Evolutionary conservation across 1,140 invertebrate genomes (phyloP).

Genomic region (Anastrepha obliqua): DNA sequence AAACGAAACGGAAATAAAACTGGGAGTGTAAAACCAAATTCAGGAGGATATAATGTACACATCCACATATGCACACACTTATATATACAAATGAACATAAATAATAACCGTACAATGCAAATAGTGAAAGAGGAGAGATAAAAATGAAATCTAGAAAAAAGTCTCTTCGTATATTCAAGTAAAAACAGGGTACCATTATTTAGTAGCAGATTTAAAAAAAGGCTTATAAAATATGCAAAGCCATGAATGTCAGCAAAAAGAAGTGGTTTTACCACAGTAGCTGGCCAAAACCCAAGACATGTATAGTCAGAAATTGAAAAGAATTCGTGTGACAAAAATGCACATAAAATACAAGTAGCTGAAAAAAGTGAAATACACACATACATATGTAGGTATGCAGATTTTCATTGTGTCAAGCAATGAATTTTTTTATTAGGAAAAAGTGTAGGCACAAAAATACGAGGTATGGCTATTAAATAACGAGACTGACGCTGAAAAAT

Average conservation of each 20-base stretch:
- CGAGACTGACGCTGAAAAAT: too few species aligned
- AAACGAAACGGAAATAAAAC: neutral
- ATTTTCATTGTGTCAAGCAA: too few species aligned
- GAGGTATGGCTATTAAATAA: too few species aligned
- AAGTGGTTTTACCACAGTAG: neutral
- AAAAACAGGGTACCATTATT: conserved; percentile 31
- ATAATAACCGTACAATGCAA: neutral
- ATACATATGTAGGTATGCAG: too few species aligned
- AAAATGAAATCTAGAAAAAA: neutral
- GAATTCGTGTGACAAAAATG: too few species aligned
- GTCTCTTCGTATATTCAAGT: neutral
- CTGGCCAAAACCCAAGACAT: neutral
- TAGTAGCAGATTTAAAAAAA: conserved; percentile 11
- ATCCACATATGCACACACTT: neutral
- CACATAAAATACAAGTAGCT: too few species aligned
- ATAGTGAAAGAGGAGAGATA: neutral
- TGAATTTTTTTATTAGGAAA: too few species aligned
- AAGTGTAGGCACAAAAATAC: too few species aligned
- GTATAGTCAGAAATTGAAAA: too few species aligned
- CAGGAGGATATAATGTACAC: neutral
- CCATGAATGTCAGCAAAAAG: conserved; percentile 37
- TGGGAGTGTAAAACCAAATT: neutral
- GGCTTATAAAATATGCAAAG: conserved; percentile 46
- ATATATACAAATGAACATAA: neutral
- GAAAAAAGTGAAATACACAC: too few species aligned